phyloP scores from a whole-genome alignment of 2,113 vertebrate species.

The Tupaia chinensis region DNA sequence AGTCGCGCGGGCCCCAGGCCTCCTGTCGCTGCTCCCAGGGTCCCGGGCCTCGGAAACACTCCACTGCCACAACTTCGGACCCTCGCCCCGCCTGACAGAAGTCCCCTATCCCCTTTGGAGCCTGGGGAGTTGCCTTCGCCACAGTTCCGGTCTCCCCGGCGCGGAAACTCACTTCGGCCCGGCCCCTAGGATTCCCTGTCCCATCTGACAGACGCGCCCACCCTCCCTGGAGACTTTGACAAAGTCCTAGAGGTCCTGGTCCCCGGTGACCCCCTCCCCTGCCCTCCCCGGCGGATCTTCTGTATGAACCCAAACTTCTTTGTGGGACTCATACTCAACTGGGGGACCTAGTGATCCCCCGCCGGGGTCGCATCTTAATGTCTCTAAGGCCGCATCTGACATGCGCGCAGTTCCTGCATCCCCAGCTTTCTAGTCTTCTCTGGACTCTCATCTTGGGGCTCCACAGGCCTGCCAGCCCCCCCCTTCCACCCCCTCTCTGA shows the following conservation, averaged over 20 bases:
- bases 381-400: neutral
- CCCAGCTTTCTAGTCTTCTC: neutral
- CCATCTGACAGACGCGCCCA: constrained; percentile 73
- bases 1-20: constrained; percentile 13
- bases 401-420: neutral
- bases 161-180: neutral
- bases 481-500: neutral
- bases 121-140: neutral
- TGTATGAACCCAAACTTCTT: neutral
- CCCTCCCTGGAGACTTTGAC: constrained; percentile 45
- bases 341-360: neutral
- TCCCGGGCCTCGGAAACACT: neutral
- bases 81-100: constrained; percentile 40
- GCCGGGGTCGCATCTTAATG: neutral
- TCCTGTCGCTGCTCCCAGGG: neutral
- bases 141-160: neutral
- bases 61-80: neutral
- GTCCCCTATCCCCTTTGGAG: neutral
- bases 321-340: neutral
- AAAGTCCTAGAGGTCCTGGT: constrained; percentile 34
- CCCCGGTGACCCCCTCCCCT: neutral
- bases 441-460: neutral
- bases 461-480: neutral
- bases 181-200: neutral
- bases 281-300: neutral